Conservation (phyloP, 1,140 invertebrate species). For the Lepidurus couesii region DNA sequence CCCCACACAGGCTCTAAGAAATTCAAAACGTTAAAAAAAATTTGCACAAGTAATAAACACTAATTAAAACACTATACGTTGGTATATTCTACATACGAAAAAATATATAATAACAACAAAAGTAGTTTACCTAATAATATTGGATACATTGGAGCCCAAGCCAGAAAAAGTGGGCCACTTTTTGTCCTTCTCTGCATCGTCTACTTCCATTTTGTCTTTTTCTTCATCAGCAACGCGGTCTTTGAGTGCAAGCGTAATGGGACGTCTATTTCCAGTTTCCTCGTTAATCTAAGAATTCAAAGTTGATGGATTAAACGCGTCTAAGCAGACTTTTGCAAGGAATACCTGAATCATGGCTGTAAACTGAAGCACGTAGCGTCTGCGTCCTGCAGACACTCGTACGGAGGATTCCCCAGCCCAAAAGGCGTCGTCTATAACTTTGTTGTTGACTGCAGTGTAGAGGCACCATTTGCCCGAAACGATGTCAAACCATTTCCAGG, state of each 20-base stretch:
- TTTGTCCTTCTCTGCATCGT: slow-evolving; percentile 35
- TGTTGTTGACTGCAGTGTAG: slow-evolving; percentile 68
- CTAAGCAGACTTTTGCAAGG: too few species aligned
- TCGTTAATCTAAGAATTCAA: slow-evolving; percentile 53
- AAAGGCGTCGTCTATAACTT: slow-evolving; percentile 77
- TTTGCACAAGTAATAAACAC: not conserved
- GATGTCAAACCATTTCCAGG: slow-evolving; percentile 84
- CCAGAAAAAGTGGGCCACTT: slow-evolving; percentile 30
- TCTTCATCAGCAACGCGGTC: slow-evolving; percentile 36
- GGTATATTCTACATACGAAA: not conserved
- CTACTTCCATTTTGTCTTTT: slow-evolving; percentile 39
- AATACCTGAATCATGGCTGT: slow-evolving; percentile 71
- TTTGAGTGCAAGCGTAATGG: slow-evolving; percentile 67
- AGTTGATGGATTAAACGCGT: not conserved
- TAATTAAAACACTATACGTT: too few species aligned
- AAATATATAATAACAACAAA: not conserved
- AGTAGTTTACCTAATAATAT: not conserved
- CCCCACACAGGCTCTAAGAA: slow-evolving; percentile 57
- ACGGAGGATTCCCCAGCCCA: slow-evolving; percentile 66
- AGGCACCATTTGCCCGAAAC: slow-evolving; percentile 72
- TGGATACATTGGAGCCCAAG: slow-evolving; percentile 25
- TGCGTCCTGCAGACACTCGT: slow-evolving; percentile 64
- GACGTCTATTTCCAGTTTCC: slow-evolving; percentile 73
- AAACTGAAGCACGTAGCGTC: slow-evolving; percentile 74
- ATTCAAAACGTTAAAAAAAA: not conserved